These are phyloP conservation scores for Chromis chromis DNA, from an alignment of 2,797 vertebrate genomes.

Conservation along the genomic window DNA sequence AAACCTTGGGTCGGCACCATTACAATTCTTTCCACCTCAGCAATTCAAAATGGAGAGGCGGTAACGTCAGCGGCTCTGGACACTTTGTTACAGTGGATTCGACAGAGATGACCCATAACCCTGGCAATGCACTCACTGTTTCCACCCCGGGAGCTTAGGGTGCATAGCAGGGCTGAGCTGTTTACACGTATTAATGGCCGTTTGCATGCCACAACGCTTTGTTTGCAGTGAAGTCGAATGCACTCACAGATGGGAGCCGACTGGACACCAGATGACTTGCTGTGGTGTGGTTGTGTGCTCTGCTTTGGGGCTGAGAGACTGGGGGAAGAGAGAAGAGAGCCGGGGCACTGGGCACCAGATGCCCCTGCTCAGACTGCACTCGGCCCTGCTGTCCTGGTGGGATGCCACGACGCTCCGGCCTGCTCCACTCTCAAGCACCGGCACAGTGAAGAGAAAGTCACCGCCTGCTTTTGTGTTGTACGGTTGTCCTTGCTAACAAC, in stretches of 20 bases:
- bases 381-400: constrained; percentile 45
- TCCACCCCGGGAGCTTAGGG: constrained; percentile 61
- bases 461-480: constrained; percentile 20
- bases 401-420: constrained; percentile 29
- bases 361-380: constrained; percentile 54
- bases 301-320: constrained; percentile 55
- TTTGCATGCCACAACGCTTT: constrained; percentile 61
- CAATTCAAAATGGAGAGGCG: constrained; percentile 68
- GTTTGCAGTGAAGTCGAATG: constrained; percentile 70
- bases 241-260: constrained; percentile 68
- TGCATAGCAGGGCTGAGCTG: constrained; percentile 45
- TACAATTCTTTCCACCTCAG: constrained; percentile 73
- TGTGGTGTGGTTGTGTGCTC: constrained; percentile 53
- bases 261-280: constrained; percentile 77
- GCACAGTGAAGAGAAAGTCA: constrained; percentile 25
- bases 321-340: constrained; percentile 32
- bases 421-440: constrained; percentile 26
- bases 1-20: constrained; percentile 66
- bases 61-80: constrained; percentile 64
- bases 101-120: constrained; percentile 69
- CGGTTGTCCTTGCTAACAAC: constrained; percentile 31
- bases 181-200: constrained; percentile 53
- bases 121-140: constrained; percentile 62
- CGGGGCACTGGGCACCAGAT: constrained; percentile 63
- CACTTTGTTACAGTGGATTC: constrained; percentile 56